Percentiles rank a stretch among this genome's conserved stretches.
Evolutionary conservation across 2,797 vertebrate genomes (phyloP).

Genomic region (Cyclopterus lumpus): DNA sequence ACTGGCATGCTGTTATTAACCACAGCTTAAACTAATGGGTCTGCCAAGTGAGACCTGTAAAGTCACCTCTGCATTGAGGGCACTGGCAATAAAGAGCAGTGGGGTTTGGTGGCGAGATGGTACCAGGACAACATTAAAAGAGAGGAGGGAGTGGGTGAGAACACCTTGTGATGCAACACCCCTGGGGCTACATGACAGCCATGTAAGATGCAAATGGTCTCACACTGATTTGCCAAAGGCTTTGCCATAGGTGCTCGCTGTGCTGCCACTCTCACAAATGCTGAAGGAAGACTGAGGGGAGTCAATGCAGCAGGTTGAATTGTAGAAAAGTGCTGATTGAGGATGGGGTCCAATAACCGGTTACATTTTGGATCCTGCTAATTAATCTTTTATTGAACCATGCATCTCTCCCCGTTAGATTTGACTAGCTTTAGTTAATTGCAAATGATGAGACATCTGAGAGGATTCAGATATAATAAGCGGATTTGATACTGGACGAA

Average conservation of each 20-base stretch:
- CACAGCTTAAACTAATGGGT: constrained; percentile 50
- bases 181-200: constrained; percentile 47
- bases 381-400: no score
- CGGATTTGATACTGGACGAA: neutral
- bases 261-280: constrained; percentile 58
- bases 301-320: constrained; percentile 12
- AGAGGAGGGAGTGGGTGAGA: constrained; percentile 24
- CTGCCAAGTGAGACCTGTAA: constrained; percentile 52
- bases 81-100: constrained; percentile 30
- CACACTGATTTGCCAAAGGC: constrained; percentile 51
- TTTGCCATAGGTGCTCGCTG: constrained; percentile 66
- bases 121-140: constrained; percentile 27
- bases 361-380: neutral
- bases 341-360: neutral
- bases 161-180: constrained; percentile 33
- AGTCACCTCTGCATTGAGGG: constrained; percentile 33
- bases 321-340: constrained; percentile 15
- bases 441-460: neutral
- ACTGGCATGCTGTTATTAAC: constrained; percentile 69
- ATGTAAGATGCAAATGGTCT: constrained; percentile 51
- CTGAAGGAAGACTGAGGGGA: constrained; percentile 26
- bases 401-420: neutral
- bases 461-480: neutral
- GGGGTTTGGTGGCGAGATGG: constrained; percentile 12
- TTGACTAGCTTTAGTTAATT: neutral